Conservation (phyloP, 2,113 vertebrate species). For the Nothocercus nigrocapillus region DNA sequence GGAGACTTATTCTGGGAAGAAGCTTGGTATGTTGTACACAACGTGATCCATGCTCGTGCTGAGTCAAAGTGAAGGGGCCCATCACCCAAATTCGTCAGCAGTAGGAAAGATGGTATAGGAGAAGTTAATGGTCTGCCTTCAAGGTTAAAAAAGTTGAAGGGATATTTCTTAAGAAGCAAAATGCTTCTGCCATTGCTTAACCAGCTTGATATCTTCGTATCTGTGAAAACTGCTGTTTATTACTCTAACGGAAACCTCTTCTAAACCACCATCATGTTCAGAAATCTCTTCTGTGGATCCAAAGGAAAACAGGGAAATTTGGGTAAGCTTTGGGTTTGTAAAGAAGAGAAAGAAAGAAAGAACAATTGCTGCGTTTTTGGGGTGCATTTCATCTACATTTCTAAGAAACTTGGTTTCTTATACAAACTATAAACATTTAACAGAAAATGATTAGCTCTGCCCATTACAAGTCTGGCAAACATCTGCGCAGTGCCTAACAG, state of each 20-base stretch:
- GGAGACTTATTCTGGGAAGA: background rate
- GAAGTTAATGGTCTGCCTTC: background rate
- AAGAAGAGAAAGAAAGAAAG: background rate
- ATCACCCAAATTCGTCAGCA: background rate
- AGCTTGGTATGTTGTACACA: background rate
- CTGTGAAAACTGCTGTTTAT: background rate
- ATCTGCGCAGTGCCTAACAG: background rate
- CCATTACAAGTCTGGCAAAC: background rate
- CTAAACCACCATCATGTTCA: background rate
- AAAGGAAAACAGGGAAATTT: background rate
- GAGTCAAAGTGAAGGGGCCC: background rate
- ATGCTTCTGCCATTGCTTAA: background rate
- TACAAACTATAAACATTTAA: background rate
- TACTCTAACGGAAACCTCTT: background rate
- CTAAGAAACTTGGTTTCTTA: background rate
- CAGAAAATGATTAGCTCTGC: constrained; percentile 30
- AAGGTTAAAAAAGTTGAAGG: background rate
- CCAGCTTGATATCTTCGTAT: background rate
- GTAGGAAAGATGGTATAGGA: rapidly evolving
- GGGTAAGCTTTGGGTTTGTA: background rate
- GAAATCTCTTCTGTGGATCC: background rate
- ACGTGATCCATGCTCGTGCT: background rate
- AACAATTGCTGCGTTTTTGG: background rate
- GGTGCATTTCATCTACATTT: background rate
- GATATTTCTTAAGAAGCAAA: background rate